Percentiles rank a stretch among this genome's conserved stretches.
Evolutionary conservation across 2,888 invertebrate species (phyloP).

Genomic region (Neoitamus cyanurus): DNA sequence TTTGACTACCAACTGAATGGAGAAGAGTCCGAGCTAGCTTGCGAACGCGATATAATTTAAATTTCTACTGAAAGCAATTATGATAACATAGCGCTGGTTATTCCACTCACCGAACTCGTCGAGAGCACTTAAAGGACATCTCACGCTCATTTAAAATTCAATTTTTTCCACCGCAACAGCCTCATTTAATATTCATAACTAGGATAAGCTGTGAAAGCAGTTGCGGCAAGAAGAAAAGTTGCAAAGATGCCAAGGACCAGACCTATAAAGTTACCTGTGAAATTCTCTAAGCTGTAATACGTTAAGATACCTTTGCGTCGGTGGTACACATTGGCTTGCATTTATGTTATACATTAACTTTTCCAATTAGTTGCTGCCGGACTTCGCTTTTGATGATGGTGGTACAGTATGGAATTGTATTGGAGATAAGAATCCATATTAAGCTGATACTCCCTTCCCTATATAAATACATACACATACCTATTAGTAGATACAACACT

Average conservation of each 20-base stretch:
- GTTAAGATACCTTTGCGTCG: background rate
- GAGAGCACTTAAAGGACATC: background rate
- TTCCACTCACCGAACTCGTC: background rate
- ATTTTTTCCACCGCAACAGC: background rate
- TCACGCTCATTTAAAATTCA: background rate
- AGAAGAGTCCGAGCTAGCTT: background rate
- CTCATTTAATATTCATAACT: background rate
- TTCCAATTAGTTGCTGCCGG: background rate
- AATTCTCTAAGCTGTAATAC: background rate
- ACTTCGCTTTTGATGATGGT: too few species aligned
- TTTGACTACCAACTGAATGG: background rate
- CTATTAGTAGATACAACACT: too few species aligned
- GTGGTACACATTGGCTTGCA: background rate
- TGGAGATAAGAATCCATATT: too few species aligned
- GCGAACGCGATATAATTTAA: background rate
- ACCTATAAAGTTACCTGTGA: background rate
- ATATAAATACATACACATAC: too few species aligned
- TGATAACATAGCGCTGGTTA: background rate
- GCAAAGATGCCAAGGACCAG: background rate
- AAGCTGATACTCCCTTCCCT: too few species aligned
- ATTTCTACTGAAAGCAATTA: background rate
- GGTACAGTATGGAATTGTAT: too few species aligned
- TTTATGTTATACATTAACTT: background rate
- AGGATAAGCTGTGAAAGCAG: background rate
- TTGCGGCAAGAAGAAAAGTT: background rate